phyloP scores from a whole-genome alignment of 2,113 vertebrate genomes.

The Haemorhous mexicanus region DNA sequence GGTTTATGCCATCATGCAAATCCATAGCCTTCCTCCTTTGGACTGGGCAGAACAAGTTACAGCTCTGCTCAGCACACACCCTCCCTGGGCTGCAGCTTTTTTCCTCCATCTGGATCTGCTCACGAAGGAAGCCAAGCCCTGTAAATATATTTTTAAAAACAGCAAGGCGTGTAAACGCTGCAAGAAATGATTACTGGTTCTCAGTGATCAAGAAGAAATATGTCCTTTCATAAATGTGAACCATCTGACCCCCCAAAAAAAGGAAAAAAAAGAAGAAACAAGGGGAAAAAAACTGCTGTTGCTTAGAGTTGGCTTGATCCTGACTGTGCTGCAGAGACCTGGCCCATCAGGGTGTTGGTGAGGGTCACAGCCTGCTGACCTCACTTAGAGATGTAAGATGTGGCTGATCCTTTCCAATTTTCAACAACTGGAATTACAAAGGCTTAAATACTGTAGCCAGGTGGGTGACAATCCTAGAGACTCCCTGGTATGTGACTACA shows the following conservation, averaged over 20 bases:
- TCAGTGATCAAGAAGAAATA: background rate
- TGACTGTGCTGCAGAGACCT: background rate
- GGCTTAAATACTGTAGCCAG: background rate
- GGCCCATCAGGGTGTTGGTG: fast-evolving
- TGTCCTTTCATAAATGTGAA: background rate
- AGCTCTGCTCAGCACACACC: background rate
- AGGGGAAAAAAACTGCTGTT: background rate
- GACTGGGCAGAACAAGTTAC: background rate
- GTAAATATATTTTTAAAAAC: constrained; percentile 4
- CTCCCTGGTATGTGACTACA: background rate
- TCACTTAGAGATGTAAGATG: fast-evolving
- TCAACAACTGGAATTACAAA: background rate
- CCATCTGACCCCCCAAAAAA: background rate
- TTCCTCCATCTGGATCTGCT: constrained; percentile 2
- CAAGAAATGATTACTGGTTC: background rate
- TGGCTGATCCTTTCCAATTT: background rate
- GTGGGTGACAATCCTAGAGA: background rate
- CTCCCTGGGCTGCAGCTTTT: background rate
- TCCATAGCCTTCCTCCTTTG: background rate
- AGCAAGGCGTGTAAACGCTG: background rate
- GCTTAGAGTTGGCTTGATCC: background rate
- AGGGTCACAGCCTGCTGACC: background rate
- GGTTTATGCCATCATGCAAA: background rate
- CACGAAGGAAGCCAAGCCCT: background rate
- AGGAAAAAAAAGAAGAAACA: background rate